phyloP scores from a whole-genome alignment of 2,888 invertebrate species.

The Agrochola litura region DNA sequence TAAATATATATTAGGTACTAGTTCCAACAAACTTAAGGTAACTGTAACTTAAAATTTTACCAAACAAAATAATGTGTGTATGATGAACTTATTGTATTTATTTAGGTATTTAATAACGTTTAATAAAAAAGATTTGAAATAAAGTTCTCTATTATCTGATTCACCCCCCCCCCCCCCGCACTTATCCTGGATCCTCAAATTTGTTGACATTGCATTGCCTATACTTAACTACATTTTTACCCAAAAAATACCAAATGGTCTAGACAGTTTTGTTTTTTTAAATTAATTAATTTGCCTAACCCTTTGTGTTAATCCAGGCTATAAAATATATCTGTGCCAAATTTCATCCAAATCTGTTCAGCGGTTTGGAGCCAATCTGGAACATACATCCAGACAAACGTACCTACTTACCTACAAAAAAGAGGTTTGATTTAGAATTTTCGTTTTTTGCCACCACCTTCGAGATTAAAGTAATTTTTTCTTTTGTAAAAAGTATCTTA shows the following conservation, averaged over 20 bases:
- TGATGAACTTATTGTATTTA: constrained; percentile 2
- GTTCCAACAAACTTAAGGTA: neutral
- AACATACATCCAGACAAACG: no score
- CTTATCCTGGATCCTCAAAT: neutral
- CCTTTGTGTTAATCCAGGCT: no score
- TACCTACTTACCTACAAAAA: no score
- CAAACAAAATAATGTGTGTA: neutral
- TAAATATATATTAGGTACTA: neutral
- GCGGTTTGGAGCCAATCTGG: no score
- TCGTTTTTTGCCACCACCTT: no score
- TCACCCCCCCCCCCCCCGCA: neutral
- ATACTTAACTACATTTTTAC: neutral
- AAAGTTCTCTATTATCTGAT: neutral
- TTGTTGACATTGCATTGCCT: neutral
- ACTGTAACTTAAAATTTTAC: neutral
- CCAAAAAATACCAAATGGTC: neutral
- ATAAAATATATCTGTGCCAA: no score
- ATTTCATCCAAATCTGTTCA: no score
- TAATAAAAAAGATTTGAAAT: neutral
- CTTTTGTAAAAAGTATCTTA: no score
- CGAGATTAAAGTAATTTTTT: no score
- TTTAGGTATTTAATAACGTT: neutral
- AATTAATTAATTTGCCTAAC: no score
- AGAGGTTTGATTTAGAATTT: no score
- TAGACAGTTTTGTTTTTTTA: no score